These are phyloP conservation scores for Poeciliopsis gracilis DNA, from an alignment of 2,797 vertebrate genomes.

Conservation along the genomic window DNA sequence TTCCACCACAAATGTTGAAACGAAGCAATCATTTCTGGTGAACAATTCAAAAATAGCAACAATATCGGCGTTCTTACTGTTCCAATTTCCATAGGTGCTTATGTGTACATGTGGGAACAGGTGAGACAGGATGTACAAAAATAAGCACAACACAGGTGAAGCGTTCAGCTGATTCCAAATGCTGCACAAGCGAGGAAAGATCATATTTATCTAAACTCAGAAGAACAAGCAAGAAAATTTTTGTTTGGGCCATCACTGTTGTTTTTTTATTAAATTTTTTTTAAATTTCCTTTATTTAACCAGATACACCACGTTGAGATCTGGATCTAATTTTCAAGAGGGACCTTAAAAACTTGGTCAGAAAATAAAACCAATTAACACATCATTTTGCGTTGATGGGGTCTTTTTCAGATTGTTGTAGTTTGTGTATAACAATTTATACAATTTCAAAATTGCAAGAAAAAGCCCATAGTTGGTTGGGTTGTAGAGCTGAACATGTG, in stretches of 20 bases:
- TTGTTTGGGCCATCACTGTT: background rate
- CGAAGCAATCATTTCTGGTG: background rate
- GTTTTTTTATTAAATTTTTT: too few species aligned
- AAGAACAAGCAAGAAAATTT: background rate
- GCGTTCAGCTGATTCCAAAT: background rate
- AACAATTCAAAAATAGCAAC: background rate
- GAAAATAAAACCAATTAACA: too few species aligned
- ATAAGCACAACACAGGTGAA: background rate
- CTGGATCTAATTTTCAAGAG: too few species aligned
- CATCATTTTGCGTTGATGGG: too few species aligned
- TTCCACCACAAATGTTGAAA: background rate
- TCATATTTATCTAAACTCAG: background rate
- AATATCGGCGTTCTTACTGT: background rate
- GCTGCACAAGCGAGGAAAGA: background rate
- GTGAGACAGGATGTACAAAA: background rate
- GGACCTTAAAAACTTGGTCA: too few species aligned
- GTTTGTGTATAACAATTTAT: background rate
- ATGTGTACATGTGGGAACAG: too few species aligned
- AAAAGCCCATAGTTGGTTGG: background rate
- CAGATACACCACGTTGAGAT: too few species aligned
- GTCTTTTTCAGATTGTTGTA: too few species aligned
- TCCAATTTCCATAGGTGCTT: background rate
- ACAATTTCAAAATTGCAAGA: background rate
- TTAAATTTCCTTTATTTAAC: too few species aligned
- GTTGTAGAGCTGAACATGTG: background rate